These are phyloP conservation scores for Norana najaformis DNA, from an alignment of 2,888 invertebrate genomes.

Conservation along the genomic window DNA sequence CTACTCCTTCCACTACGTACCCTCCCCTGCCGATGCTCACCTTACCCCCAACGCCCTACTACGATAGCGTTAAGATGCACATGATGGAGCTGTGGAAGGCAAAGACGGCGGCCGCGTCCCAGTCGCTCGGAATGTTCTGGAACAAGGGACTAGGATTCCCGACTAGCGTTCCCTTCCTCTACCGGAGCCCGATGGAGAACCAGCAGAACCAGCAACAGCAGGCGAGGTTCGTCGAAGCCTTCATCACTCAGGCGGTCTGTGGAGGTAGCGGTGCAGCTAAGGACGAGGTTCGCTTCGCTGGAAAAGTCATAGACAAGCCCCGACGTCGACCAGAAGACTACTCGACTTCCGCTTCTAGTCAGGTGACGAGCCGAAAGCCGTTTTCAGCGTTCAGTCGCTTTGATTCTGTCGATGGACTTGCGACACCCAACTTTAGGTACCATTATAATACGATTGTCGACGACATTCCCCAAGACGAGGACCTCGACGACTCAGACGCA, in stretches of 20 bases:
- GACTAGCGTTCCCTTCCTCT: background rate
- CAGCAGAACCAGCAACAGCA: constrained; percentile 8
- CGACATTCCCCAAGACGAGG: background rate
- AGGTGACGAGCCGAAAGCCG: background rate
- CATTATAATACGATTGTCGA: background rate
- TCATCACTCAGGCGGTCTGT: background rate
- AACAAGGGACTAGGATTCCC: constrained; percentile 22
- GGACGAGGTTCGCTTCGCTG: background rate
- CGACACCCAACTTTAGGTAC: background rate
- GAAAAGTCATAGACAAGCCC: background rate
- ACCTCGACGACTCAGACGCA: background rate
- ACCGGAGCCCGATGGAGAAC: background rate
- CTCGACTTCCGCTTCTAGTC: background rate
- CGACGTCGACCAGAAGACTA: background rate
- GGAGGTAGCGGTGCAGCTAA: background rate
- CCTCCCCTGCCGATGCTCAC: background rate
- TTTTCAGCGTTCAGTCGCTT: constrained; percentile 15
- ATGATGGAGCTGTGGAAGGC: constrained; percentile 27
- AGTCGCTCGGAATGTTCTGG: constrained; percentile 8
- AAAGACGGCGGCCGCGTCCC: constrained; percentile 31
- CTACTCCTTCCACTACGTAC: background rate
- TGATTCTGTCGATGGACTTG: background rate
- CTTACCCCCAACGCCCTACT: background rate
- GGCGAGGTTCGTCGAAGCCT: background rate
- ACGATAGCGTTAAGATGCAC: constrained; percentile 26